phyloP scores from a whole-genome alignment of 2,113 vertebrate species.

The Crotalus tigris region DNA sequence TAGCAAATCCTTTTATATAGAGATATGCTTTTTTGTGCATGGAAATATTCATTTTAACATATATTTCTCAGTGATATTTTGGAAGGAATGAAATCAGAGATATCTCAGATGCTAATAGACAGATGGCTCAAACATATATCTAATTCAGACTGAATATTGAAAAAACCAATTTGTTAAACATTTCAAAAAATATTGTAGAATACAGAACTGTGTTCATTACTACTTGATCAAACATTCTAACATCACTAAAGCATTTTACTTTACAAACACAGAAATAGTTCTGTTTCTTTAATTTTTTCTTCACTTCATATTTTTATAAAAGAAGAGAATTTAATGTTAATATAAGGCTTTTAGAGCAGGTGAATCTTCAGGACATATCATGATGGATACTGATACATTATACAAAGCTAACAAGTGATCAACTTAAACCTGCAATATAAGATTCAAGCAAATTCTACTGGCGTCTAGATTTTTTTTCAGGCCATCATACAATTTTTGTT shows the following conservation, averaged over 20 bases:
- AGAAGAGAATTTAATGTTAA: background rate
- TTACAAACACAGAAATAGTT: background rate
- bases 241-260: background rate
- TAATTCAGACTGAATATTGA: background rate
- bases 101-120: background rate
- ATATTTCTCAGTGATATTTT: background rate
- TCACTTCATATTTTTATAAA: background rate
- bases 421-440: background rate
- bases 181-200: background rate
- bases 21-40: background rate
- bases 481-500: background rate
- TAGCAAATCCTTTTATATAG: background rate
- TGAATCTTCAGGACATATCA: background rate
- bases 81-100: background rate
- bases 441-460: background rate
- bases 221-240: background rate
- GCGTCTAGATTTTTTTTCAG: background rate
- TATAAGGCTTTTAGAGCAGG: background rate
- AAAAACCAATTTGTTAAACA: background rate
- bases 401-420: background rate
- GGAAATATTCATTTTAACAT: background rate
- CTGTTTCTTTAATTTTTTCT: background rate
- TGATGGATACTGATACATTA: background rate
- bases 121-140: background rate
- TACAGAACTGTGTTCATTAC: background rate